phyloP scores from a whole-genome alignment of 37 sponge, comb jelly and placozoan genomes.

The Ianthella basta region DNA sequence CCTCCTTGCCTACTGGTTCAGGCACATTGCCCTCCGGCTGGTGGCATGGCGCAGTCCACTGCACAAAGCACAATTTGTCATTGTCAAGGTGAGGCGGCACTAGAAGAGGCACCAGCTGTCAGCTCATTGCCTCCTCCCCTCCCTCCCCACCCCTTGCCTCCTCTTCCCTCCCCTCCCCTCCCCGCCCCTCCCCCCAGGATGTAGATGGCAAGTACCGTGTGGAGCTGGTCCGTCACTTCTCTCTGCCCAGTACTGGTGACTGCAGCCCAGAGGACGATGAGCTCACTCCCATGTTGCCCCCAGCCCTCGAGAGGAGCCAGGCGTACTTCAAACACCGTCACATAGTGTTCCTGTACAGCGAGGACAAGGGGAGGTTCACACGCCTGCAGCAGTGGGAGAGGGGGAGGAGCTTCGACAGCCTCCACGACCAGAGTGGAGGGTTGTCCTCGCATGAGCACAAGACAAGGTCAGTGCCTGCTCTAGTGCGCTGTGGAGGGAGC shows the following conservation, averaged over 20 bases:
- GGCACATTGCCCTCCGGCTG: constrained; percentile 39
- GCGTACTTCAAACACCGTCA: constrained; percentile 33
- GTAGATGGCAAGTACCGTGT: constrained; percentile 61
- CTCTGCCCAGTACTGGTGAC: neutral
- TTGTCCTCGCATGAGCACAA: constrained; percentile 15
- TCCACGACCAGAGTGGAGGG: constrained; percentile 39
- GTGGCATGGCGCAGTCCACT: constrained; percentile 32
- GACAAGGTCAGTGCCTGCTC: neutral
- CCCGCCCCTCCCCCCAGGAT: constrained; percentile 39
- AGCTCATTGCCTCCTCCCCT: neutral
- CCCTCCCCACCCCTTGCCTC: neutral
- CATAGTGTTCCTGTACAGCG: constrained; percentile 37
- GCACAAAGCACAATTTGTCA: constrained; percentile 37
- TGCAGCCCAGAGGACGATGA: neutral
- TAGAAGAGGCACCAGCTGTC: neutral
- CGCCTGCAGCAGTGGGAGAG: constrained; percentile 37
- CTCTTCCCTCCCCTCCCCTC: neutral
- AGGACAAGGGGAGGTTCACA: constrained; percentile 22
- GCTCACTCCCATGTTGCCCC: neutral
- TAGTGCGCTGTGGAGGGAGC: no score
- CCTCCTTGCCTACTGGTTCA: constrained; percentile 69
- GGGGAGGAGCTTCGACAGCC: constrained; percentile 15
- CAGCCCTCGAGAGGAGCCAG: neutral
- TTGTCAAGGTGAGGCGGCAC: constrained; percentile 54
- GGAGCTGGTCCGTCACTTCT: neutral